Percentiles rank a stretch among this genome's conserved stretches.
phyloP scores from a whole-genome alignment of 2,888 invertebrate species.

The Heliconius ismenius region DNA sequence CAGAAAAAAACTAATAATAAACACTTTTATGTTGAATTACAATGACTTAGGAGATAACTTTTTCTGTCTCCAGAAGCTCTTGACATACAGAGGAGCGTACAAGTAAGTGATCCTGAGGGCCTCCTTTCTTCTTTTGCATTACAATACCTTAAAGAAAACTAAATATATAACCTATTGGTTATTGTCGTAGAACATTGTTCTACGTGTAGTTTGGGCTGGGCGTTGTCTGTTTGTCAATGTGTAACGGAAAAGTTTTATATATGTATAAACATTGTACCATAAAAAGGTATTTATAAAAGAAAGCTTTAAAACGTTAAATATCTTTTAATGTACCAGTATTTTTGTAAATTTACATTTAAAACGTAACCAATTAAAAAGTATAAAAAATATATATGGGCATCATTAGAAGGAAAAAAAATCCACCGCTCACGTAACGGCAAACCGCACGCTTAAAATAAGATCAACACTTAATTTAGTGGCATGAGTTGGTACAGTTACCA shows the following conservation, averaged over 20 bases:
- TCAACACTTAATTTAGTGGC: constrained; percentile 46
- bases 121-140: no score
- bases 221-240: no score
- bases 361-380: constrained; percentile 14
- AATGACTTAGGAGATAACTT: no score
- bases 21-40: no score
- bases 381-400: constrained; percentile 36
- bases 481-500: constrained; percentile 35
- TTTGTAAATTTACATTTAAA: constrained; percentile 11
- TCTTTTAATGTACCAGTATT: neutral
- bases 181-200: no score
- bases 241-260: neutral
- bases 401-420: constrained; percentile 42
- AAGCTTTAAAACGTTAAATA: neutral
- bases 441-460: constrained; percentile 48
- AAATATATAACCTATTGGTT: no score
- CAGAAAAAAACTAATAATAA: no score
- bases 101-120: no score
- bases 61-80: no score
- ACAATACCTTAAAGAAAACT: no score
- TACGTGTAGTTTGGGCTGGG: no score
- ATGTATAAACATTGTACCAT: neutral
- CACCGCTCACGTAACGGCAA: constrained; percentile 44
- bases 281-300: neutral
- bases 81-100: no score